Percentiles rank a stretch among this genome's conserved stretches.
phyloP scores from a whole-genome alignment of 1,140 invertebrate genomes.

The Scaptomyza hsui region DNA sequence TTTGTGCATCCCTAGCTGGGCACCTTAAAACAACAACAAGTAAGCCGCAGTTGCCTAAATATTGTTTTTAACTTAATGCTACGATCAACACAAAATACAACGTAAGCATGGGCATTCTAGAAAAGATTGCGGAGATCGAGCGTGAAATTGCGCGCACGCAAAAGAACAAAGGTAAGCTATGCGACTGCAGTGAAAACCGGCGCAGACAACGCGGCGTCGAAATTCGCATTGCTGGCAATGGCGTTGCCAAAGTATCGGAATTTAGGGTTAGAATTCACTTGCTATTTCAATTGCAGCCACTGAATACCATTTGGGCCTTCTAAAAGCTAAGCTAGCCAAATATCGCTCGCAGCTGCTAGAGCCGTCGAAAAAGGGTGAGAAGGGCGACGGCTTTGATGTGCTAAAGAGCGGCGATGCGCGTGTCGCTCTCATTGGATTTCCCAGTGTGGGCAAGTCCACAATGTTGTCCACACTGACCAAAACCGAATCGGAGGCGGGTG shows the following conservation, averaged over 20 bases:
- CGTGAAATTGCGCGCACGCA: slow-evolving; percentile 99
- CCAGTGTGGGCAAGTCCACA: slow-evolving; percentile 99
- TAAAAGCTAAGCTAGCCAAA: slow-evolving; percentile 99
- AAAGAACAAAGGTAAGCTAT: slow-evolving; percentile 97
- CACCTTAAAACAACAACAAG: slow-evolving; percentile 42
- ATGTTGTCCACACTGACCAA: slow-evolving; percentile 96
- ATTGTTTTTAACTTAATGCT: slow-evolving; percentile 64
- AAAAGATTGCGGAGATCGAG: slow-evolving; percentile 99
- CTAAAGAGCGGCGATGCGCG: slow-evolving; percentile 99
- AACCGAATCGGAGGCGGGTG: slow-evolving; percentile 93
- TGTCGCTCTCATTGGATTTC: slow-evolving; percentile 98
- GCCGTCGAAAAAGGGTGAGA: slow-evolving; percentile 97
- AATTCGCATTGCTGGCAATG: slow-evolving; percentile 54
- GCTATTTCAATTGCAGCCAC: slow-evolving; percentile 89
- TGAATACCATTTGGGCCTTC: slow-evolving; percentile 98
- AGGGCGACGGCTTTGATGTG: slow-evolving; percentile 99
- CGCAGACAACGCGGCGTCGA: slow-evolving; percentile 52
- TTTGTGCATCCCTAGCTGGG: slow-evolving; percentile 7
- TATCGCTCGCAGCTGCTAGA: slow-evolving; percentile 98
- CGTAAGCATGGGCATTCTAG: slow-evolving; percentile 95
- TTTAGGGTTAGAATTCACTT: slow-evolving; percentile 71
- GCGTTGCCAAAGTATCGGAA: slow-evolving; percentile 44
- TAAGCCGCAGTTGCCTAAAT: slow-evolving; percentile 21
- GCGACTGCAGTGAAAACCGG: slow-evolving; percentile 8
- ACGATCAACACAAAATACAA: slow-evolving; percentile 10